These are phyloP conservation scores for Leptopterna dolabrata DNA, from an alignment of 2,888 invertebrate genomes.

Conservation along the genomic window DNA sequence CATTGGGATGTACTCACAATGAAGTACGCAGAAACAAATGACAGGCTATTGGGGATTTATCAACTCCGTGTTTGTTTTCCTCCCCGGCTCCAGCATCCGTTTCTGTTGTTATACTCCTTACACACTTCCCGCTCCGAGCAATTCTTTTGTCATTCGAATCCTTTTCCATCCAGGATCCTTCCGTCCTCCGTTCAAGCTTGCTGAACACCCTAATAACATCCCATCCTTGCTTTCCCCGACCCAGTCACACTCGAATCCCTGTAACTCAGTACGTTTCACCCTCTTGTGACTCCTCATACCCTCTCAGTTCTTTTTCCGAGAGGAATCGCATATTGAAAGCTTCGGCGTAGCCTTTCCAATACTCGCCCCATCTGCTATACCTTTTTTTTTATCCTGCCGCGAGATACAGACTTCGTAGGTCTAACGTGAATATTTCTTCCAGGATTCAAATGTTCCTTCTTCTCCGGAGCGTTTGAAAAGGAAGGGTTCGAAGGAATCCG, in stretches of 20 bases:
- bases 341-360: background rate
- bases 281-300: background rate
- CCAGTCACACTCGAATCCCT: background rate
- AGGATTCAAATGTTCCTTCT: background rate
- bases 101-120: background rate
- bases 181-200: background rate
- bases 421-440: background rate
- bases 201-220: conserved; percentile 51
- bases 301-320: background rate
- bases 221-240: background rate
- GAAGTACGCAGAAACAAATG: background rate
- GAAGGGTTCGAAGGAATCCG: background rate
- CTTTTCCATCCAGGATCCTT: background rate
- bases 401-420: background rate
- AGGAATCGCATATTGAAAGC: conserved; percentile 3
- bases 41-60: background rate
- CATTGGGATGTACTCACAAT: background rate
- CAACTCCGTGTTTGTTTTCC: background rate
- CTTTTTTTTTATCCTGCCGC: background rate
- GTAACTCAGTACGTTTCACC: conserved; percentile 18
- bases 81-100: background rate
- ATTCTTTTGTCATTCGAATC: conserved; percentile 44
- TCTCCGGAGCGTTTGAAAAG: background rate
- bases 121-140: conserved; percentile 4
- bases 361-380: background rate